Evolutionary conservation across 2,888 invertebrate species (phyloP), one percentile per base, ranked within the genome.

Genomic region (Lepidonotus clava): DNA sequence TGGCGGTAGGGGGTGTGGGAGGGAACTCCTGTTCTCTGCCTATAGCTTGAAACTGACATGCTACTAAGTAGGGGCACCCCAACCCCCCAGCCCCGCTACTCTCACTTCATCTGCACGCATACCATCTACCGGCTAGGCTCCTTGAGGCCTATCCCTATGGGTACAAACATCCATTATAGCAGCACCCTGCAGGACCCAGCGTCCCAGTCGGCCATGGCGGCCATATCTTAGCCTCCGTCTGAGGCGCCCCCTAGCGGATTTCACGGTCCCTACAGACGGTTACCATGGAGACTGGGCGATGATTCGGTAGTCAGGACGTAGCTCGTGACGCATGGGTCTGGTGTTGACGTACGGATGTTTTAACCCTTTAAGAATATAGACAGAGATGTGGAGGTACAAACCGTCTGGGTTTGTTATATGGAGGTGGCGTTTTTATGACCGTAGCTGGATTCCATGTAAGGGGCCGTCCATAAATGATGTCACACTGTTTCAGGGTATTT

Each of bases 51-150:
- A n/a, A 61, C 61, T 24, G 24, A 24, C 24, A 28, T 28, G 28
- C 61, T 24, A 32, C 61, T 61, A 61, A 61, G 61, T 11, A 61
- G 61, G n/a, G n/a, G n/a, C n/a, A n/a, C n/a, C n/a, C n/a, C n/a
- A n/a, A n/a, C n/a, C n/a, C 61, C 28, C 24, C 24, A 11, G 1
- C 1, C 28, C 28, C 28, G 61, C 61, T 61, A 32, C 28, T 11
- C 53, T 2, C 28, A 24, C 61, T 61, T 61, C 61, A 61, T 61
- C 28, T 32, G 61, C 61, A 61, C 61, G 61, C 61, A 61, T 61
- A 61, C 11, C 61, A 32, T 32, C 24, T 28, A 28, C 61, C 61
- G 61, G 24, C 28, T 24, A 61, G n/a, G n/a, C n/a, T n/a, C 61
- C 61, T 11, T 11, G 28, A 32, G 11, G 28, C 28, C 21, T 4